phyloP scores from a whole-genome alignment of 2,888 invertebrate species.

The Girardia tigrina region DNA sequence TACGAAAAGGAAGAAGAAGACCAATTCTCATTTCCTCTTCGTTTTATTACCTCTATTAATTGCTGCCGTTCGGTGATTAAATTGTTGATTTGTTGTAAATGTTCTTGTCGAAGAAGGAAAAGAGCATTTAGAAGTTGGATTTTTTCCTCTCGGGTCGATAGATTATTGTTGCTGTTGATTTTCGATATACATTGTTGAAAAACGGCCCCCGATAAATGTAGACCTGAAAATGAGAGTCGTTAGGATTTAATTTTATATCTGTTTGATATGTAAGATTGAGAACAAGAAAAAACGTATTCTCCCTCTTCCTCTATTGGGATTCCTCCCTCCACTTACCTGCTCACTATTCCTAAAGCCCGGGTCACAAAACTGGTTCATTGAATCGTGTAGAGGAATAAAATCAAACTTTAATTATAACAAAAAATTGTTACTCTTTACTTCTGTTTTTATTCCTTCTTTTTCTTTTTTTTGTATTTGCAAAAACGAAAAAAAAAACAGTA shows the following conservation, averaged over 20 bases:
- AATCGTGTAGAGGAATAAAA: not conserved
- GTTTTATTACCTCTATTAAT: not conserved
- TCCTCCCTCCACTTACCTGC: too few species aligned
- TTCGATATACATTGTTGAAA: slow-evolving; percentile 6
- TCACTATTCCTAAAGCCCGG: too few species aligned
- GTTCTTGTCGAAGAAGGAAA: not conserved
- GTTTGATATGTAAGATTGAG: not conserved
- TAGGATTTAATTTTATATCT: not conserved
- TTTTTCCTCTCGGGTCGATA: not conserved
- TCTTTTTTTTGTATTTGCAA: too few species aligned
- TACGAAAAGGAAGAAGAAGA: not conserved
- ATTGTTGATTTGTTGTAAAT: slow-evolving; percentile 23
- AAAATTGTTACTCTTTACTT: not conserved
- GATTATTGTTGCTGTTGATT: not conserved
- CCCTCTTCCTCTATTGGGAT: too few species aligned
- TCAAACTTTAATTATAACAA: not conserved
- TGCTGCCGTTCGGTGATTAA: slow-evolving; percentile 5
- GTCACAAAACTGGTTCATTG: too few species aligned
- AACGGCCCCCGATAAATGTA: not conserved
- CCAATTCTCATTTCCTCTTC: too few species aligned
- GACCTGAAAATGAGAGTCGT: too few species aligned
- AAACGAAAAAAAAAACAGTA: not conserved
- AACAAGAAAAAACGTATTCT: not conserved
- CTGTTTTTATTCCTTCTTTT: too few species aligned
- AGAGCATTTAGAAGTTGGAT: not conserved